Conservation (phyloP, 2,888 invertebrate genomes). For the Patella caerulea region DNA sequence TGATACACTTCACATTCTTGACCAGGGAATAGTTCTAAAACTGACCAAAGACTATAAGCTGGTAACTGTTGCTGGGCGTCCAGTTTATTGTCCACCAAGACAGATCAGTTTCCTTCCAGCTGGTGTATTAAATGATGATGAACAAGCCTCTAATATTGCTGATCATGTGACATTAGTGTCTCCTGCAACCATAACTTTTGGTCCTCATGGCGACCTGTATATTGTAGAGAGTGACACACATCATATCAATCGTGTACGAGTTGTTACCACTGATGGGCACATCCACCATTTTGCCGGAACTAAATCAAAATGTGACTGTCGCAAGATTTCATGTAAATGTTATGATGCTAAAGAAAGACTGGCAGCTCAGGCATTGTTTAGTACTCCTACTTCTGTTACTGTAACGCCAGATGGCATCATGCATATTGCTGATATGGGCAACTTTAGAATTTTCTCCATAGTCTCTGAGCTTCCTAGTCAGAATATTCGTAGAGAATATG, state of each 20-base stretch:
- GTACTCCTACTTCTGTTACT: slow-evolving; percentile 86
- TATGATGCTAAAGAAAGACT: slow-evolving; percentile 79
- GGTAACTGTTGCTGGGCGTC: slow-evolving; percentile 94
- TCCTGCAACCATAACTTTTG: slow-evolving; percentile 90
- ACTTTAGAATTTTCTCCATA: slow-evolving; percentile 78
- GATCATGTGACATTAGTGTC: slow-evolving; percentile 91
- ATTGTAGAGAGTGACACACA: slow-evolving; percentile 92
- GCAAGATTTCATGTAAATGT: slow-evolving; percentile 86
- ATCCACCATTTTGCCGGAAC: slow-evolving; percentile 94
- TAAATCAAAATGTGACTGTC: slow-evolving; percentile 76
- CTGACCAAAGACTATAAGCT: slow-evolving; percentile 88
- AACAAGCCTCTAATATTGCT: slow-evolving; percentile 74
- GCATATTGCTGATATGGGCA: slow-evolving; percentile 93
- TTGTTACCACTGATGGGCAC: slow-evolving; percentile 93
- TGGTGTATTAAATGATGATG: slow-evolving; percentile 63
- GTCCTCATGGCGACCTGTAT: slow-evolving; percentile 91
- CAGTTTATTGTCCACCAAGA: slow-evolving; percentile 89
- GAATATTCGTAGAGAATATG: slow-evolving; percentile 77
- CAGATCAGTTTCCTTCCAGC: slow-evolving; percentile 73
- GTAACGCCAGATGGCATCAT: slow-evolving; percentile 96
- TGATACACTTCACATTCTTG: slow-evolving; percentile 94
- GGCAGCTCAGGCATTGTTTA: slow-evolving; percentile 93
- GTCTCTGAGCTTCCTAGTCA: slow-evolving; percentile 66
- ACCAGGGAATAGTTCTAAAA: slow-evolving; percentile 87
- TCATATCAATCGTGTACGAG: slow-evolving; percentile 87